Conservation (phyloP, 1,140 invertebrate genomes). For the Melitaea cinxia region DNA sequence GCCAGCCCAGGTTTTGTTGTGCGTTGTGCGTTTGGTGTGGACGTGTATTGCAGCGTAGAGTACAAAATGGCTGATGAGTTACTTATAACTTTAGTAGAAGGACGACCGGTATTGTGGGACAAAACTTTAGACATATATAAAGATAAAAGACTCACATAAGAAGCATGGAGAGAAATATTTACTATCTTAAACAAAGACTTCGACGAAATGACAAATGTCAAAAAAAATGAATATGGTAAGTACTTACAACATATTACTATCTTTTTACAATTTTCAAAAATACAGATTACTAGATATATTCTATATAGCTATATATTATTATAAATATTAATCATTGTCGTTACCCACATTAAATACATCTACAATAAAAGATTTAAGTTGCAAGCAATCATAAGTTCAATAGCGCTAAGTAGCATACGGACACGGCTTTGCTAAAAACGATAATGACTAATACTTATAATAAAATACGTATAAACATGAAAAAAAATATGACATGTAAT, state of each 20-base stretch:
- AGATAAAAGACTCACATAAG: slow-evolving; percentile 13
- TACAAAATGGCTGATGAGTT: slow-evolving; percentile 14
- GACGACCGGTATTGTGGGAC: slow-evolving; percentile 17
- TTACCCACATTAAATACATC: too few species aligned
- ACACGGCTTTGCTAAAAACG: too few species aligned
- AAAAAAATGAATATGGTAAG: slow-evolving; percentile 28
- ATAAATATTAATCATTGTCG: too few species aligned
- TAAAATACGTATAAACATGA: too few species aligned
- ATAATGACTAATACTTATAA: too few species aligned
- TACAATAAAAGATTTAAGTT: too few species aligned
- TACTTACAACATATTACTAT: slow-evolving; percentile 13
- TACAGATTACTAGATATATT: too few species aligned
- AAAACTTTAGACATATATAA: slow-evolving; percentile 16
- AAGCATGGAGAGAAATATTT: slow-evolving; percentile 25
- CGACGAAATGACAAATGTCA: slow-evolving; percentile 26
- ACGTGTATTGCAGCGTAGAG: slow-evolving; percentile 6
- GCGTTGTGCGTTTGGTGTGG: slow-evolving; percentile 7
- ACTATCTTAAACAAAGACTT: slow-evolving; percentile 26
- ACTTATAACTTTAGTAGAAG: slow-evolving; percentile 17
- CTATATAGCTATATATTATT: too few species aligned
- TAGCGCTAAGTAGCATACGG: too few species aligned
- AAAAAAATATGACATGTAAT: neutral
- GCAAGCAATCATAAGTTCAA: too few species aligned
- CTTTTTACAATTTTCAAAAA: slow-evolving; percentile 11
- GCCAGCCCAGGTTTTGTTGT: neutral